Evolutionary conservation across 1,140 invertebrate genomes (phyloP).

Genomic region (Mesaphorura yosii): DNA sequence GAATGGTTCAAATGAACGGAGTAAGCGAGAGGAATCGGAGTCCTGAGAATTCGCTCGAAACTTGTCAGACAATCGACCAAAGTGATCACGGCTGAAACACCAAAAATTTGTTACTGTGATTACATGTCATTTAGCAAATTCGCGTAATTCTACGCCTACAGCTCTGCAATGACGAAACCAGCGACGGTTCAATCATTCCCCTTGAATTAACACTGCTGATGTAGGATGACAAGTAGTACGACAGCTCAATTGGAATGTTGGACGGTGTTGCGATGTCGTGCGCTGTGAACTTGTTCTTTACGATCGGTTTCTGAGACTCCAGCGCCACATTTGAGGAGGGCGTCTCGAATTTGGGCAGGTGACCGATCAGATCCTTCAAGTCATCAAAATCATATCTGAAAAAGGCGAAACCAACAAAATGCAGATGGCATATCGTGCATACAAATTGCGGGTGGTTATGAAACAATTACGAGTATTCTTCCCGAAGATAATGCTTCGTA

Average conservation of each 20-base stretch:
- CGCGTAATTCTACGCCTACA: neutral
- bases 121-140: neutral
- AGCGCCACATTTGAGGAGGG: conserved; percentile 24
- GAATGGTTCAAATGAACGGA: conserved; percentile 28
- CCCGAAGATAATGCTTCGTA: conserved; percentile 24
- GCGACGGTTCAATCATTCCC: neutral
- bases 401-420: too few relatives aligned
- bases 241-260: conserved; percentile 29
- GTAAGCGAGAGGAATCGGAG: conserved; percentile 28
- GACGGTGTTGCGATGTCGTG: conserved; percentile 24
- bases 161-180: neutral
- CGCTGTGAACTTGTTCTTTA: conserved; percentile 16
- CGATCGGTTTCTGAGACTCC: conserved; percentile 1
- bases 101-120: neutral
- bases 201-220: conserved; percentile 13
- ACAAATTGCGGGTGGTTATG: neutral
- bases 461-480: conserved; percentile 12
- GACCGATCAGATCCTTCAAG: conserved; percentile 21
- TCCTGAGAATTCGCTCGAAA: conserved; percentile 27
- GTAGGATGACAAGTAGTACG: conserved; percentile 27
- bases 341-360: conserved; percentile 26
- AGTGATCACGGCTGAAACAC: conserved; percentile 8
- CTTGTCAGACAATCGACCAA: conserved; percentile 24
- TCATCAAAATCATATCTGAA: conserved; percentile 28
- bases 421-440: neutral